Evolutionary conservation across 1,140 invertebrate species (phyloP).

Genomic region (Scaptomyza pallida): DNA sequence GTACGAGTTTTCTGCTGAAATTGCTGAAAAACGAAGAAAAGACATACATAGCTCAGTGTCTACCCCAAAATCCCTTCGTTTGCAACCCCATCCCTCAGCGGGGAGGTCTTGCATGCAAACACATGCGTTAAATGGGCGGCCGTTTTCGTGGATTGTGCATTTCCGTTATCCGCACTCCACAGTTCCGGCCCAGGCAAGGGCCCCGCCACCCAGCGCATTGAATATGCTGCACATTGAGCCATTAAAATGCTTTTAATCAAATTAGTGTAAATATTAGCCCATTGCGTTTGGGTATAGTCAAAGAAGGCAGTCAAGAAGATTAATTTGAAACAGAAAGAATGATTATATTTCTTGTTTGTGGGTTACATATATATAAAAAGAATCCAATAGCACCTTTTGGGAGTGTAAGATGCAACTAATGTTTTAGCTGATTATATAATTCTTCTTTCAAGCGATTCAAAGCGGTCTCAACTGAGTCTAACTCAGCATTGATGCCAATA

Average conservation of each 20-base stretch:
- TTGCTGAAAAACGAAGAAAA: conserved; percentile 72
- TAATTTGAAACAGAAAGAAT: no score
- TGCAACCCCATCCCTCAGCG: no score
- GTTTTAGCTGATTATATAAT: no score
- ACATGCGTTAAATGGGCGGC: conserved; percentile 78
- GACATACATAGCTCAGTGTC: conserved; percentile 47
- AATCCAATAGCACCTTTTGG: no score
- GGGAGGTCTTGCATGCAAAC: conserved; percentile 52
- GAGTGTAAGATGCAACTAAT: no score
- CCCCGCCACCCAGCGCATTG: conserved; percentile 8
- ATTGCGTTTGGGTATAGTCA: background rate
- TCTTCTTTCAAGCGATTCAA: no score
- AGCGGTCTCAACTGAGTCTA: no score
- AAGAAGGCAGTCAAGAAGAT: background rate
- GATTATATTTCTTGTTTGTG: no score
- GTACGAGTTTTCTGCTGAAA: conserved; percentile 74
- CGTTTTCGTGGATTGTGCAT: conserved; percentile 60
- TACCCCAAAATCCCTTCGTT: conserved; percentile 32
- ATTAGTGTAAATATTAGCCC: conserved; percentile 76
- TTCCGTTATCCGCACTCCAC: conserved; percentile 64
- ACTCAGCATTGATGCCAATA: no score
- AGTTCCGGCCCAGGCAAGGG: conserved; percentile 50
- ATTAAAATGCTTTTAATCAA: conserved; percentile 82
- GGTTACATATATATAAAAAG: no score
- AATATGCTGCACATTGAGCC: conserved; percentile 54